Evolutionary conservation across 2,797 vertebrate genomes (phyloP).

Genomic region (Lophius americanus): DNA sequence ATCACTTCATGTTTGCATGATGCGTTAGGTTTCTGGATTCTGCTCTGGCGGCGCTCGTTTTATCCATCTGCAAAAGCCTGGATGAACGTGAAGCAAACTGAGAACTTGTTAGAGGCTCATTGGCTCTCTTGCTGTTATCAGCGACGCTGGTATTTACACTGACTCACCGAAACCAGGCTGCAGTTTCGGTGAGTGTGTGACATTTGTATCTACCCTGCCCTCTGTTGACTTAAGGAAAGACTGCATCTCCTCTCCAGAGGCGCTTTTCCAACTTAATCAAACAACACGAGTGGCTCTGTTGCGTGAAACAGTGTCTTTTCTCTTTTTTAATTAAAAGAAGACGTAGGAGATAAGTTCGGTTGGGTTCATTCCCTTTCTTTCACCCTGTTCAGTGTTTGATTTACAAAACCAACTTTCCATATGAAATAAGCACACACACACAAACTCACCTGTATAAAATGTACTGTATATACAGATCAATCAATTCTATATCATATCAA

Average conservation of each 20-base stretch:
- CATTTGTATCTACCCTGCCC: slow-evolving; percentile 77
- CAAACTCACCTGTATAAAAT: too few species aligned
- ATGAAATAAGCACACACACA: too few species aligned
- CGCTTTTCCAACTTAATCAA: slow-evolving; percentile 4
- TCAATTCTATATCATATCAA: too few species aligned
- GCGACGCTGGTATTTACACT: slow-evolving; percentile 77
- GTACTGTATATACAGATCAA: too few species aligned
- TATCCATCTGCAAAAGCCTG: slow-evolving; percentile 26
- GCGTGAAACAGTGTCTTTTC: neutral
- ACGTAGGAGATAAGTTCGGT: neutral
- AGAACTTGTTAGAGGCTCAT: slow-evolving; percentile 55
- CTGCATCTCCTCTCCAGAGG: slow-evolving; percentile 55
- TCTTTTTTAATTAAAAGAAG: neutral
- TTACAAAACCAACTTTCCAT: too few species aligned
- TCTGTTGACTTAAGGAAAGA: slow-evolving; percentile 77
- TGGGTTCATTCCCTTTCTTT: too few species aligned
- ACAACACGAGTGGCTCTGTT: slow-evolving; percentile 9
- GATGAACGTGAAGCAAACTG: slow-evolving; percentile 37
- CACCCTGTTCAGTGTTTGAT: too few species aligned
- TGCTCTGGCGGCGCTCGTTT: slow-evolving; percentile 46
- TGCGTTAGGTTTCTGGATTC: slow-evolving; percentile 44
- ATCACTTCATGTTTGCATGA: slow-evolving; percentile 48
- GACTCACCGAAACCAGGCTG: slow-evolving; percentile 79
- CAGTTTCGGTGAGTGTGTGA: slow-evolving; percentile 71
- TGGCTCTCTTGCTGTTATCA: slow-evolving; percentile 74